A percentile compares a stretch with the other conserved stretches of the same genome.
These are phyloP conservation scores for Eidolon helvum DNA, from an alignment of 2,113 vertebrate genomes.

Conservation along the genomic window DNA sequence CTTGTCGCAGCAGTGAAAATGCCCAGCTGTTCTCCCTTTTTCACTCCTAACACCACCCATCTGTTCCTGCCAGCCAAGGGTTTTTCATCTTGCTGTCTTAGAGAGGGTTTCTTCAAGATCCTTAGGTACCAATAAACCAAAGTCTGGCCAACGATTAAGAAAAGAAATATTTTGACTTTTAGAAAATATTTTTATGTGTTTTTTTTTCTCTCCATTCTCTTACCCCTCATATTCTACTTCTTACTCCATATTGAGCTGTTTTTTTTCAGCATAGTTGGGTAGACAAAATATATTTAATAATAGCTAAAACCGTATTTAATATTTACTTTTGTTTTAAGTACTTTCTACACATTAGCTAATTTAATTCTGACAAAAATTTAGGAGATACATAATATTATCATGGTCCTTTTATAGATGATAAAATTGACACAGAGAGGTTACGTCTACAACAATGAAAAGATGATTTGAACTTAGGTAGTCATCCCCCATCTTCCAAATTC, in stretches of 20 bases:
- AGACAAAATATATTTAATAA: neutral
- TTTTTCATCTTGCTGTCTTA: constrained; percentile 44
- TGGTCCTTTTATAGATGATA: neutral
- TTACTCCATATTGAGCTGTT: neutral
- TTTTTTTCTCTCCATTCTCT: neutral
- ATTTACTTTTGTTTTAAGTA: neutral
- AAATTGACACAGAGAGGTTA: neutral
- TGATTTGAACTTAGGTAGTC: neutral
- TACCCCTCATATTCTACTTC: neutral
- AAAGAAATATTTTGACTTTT: neutral
- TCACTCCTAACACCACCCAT: constrained; percentile 42
- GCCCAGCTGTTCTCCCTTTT: constrained; percentile 52
- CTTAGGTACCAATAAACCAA: constrained; percentile 32
- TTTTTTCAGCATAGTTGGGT: neutral
- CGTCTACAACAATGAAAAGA: neutral
- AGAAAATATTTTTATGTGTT: neutral
- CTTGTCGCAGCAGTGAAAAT: constrained; percentile 32
- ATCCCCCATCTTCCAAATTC: neutral
- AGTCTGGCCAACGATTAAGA: neutral
- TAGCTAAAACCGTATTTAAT: neutral
- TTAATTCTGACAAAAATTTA: neutral
- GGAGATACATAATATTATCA: neutral
- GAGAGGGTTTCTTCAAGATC: neutral
- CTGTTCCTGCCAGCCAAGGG: constrained; percentile 23
- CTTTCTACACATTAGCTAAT: neutral